Base-by-base conservation (phyloP, 1,140 invertebrate genomes). In the Berghia stephanieae region DNA sequence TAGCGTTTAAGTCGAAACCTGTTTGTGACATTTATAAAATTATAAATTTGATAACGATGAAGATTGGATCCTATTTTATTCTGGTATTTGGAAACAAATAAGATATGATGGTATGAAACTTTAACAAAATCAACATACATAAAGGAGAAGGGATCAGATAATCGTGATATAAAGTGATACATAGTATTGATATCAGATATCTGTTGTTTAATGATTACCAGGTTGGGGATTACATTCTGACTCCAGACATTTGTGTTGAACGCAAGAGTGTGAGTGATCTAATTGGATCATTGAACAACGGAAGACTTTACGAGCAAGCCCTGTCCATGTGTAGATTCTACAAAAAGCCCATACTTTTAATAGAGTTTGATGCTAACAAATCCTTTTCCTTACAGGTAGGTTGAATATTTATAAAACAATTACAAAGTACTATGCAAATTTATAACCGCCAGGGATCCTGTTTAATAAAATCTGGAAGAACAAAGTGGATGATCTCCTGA, bases 161-260 rank as follows among this genome's bases (percentile, higher is more conserved):
- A n/a, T n/a, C n/a, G n/a, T n/a, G n/a, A n/a, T n/a, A n/a, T n/a
- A n/a, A n/a, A n/a, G n/a, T n/a, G n/a, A n/a, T n/a, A n/a, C n/a
- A n/a, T n/a, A n/a, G n/a, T n/a, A n/a, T n/a, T n/a, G n/a, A n/a
- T n/a, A n/a, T n/a, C n/a, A n/a, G n/a, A n/a, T n/a, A n/a, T n/a
- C n/a, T n/a, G n/a, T 49, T 49, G 46, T 49, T 49, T 49, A n/a
- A 16, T 16, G 13, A 34, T 40, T 69, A 8, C 67, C 80, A 95
- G 94, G 93, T 99, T 67, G 97, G 97, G 1, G 98, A 99, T 90
- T 99, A 99, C 86, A 97, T 99, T 83, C 90, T 99, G 1, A 97
- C 97, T 0, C 95, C 96, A 0, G 96, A 99, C 36, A 95, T 99
- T 82, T 90, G 89, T 83, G 87, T 99, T 3, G 98, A 99, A 90